phyloP scores from a whole-genome alignment of 2,113 vertebrate species.

The Paratilapia polleni region DNA sequence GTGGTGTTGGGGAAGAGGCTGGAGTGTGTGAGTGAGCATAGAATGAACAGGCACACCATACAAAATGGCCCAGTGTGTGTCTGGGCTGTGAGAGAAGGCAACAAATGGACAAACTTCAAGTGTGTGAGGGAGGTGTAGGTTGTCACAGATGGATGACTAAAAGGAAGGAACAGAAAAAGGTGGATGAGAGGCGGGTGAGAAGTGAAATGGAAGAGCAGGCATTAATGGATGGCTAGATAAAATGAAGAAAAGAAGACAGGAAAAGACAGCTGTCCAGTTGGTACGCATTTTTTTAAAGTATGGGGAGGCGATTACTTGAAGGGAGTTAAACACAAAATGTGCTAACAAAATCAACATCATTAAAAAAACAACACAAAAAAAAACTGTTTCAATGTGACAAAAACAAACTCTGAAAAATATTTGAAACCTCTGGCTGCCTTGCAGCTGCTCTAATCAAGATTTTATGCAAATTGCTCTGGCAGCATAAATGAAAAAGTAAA shows the following conservation, averaged over 20 bases:
- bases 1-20: conserved; percentile 33
- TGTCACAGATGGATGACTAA: conserved; percentile 70
- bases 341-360: conserved; percentile 13
- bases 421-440: conserved; percentile 24
- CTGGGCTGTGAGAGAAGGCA: conserved; percentile 34
- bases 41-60: conserved; percentile 27
- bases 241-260: neutral
- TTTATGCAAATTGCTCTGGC: conserved; percentile 24
- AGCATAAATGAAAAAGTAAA: conserved; percentile 20
- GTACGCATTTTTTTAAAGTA: neutral
- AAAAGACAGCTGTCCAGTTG: conserved; percentile 50
- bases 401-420: conserved; percentile 15
- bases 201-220: conserved; percentile 53
- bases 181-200: conserved; percentile 53
- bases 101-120: conserved; percentile 53
- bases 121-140: conserved; percentile 63
- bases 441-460: conserved; percentile 55
- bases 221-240: conserved; percentile 55
- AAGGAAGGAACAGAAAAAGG: conserved; percentile 56
- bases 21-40: conserved; percentile 21
- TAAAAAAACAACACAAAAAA: neutral
- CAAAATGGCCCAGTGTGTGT: conserved; percentile 33
- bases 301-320: conserved; percentile 9
- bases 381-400: neutral
- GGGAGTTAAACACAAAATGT: conserved; percentile 11